Evolutionary conservation across 2,797 vertebrate species (phyloP).

Genomic region (Echiichthys vipera): DNA sequence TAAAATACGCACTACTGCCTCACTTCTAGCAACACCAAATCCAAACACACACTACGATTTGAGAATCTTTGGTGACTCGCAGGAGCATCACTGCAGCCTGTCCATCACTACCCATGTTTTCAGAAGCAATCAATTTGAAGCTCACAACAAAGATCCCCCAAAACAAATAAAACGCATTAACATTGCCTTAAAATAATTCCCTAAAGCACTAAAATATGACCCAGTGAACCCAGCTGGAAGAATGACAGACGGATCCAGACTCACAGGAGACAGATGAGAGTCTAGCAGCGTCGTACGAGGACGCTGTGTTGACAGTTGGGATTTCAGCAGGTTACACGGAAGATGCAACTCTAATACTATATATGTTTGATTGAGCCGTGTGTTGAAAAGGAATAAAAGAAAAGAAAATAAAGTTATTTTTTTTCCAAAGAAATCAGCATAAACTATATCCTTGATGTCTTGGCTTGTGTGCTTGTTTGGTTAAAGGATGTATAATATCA

Average conservation of each 20-base stretch:
- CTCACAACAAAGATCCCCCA: constrained; percentile 32
- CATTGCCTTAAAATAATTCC: constrained; percentile 55
- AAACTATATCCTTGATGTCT: too few species aligned
- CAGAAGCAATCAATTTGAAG: constrained; percentile 43
- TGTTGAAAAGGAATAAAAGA: neutral
- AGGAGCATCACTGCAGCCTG: constrained; percentile 1
- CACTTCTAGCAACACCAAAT: neutral
- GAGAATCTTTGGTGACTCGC: constrained; percentile 34
- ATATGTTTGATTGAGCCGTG: constrained; percentile 23
- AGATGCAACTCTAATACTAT: constrained; percentile 13
- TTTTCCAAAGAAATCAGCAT: neutral
- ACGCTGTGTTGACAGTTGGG: neutral
- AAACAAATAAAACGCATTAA: constrained; percentile 41
- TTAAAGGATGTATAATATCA: neutral
- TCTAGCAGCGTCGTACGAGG: neutral
- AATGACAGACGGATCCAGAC: constrained; percentile 3
- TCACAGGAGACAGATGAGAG: neutral
- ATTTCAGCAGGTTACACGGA: constrained; percentile 29
- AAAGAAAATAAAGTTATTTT: too few species aligned
- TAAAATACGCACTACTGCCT: neutral
- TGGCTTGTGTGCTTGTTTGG: neutral
- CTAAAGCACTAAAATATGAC: constrained; percentile 34
- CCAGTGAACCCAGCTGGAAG: constrained; percentile 18
- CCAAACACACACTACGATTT: constrained; percentile 10
- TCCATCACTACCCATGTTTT: constrained; percentile 30